phyloP scores from a whole-genome alignment of 2,888 invertebrate genomes.

The Crematogaster levior region DNA sequence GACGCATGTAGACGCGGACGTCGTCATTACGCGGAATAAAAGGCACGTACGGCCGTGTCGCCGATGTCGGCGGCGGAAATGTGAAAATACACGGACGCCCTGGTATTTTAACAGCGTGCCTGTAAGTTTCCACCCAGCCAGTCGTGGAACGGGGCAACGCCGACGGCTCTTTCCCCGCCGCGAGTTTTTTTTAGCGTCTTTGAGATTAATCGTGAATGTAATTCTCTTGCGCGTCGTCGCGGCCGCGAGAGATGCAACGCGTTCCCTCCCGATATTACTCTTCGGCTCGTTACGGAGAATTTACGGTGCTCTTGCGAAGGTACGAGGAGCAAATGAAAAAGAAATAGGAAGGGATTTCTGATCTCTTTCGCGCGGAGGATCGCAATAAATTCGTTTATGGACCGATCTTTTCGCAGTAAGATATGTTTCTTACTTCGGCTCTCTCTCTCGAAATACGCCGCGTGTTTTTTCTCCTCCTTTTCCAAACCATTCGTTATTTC shows the following conservation, averaged over 20 bases:
- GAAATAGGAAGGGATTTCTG: not conserved
- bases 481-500: not conserved
- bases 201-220: slow-evolving; percentile 50
- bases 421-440: no score
- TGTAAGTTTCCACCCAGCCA: slow-evolving; percentile 47
- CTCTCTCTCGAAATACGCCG: not conserved
- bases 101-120: slow-evolving; percentile 35
- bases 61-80: slow-evolving; percentile 62
- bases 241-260: slow-evolving; percentile 28
- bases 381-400: not conserved
- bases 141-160: slow-evolving; percentile 20
- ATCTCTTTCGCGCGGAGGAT: not conserved
- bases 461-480: not conserved
- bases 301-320: slow-evolving; percentile 30
- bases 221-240: slow-evolving; percentile 36
- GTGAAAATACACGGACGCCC: slow-evolving; percentile 55
- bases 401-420: not conserved
- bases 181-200: slow-evolving; percentile 41
- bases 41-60: slow-evolving; percentile 56
- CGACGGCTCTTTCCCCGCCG: not conserved
- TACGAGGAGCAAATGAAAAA: slow-evolving; percentile 2
- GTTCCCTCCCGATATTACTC: slow-evolving; percentile 39
- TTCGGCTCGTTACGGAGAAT: slow-evolving; percentile 40
- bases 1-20: slow-evolving; percentile 43
- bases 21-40: slow-evolving; percentile 69